Conservation (phyloP, 2,797 vertebrate genomes). For the Takifugu rubripes region DNA sequence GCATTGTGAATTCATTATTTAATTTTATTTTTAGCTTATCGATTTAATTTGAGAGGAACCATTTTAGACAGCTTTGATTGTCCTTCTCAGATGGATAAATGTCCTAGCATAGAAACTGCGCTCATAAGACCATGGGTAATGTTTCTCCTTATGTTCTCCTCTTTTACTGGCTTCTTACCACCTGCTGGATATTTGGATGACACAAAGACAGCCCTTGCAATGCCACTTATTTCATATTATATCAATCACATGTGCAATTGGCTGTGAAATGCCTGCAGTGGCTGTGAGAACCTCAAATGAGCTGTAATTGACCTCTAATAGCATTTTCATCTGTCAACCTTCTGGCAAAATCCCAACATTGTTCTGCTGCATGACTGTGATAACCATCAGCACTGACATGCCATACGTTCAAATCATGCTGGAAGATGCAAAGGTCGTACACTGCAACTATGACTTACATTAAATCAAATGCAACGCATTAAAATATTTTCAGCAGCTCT, state of each 20-base stretch:
- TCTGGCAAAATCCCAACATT: constrained; percentile 23
- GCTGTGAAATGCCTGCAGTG: constrained; percentile 64
- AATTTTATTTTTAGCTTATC: background rate
- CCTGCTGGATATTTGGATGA: constrained; percentile 9
- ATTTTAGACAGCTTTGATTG: background rate
- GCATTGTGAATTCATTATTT: background rate
- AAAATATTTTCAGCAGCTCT: too few species aligned
- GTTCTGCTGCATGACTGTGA: background rate
- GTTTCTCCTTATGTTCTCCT: constrained; percentile 10
- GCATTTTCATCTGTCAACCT: constrained; percentile 51
- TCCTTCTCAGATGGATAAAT: background rate
- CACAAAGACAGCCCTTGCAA: constrained; percentile 26
- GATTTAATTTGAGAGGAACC: background rate
- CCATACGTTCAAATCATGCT: constrained; percentile 6
- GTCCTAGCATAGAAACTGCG: background rate
- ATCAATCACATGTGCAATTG: constrained; percentile 66
- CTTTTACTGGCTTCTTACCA: background rate
- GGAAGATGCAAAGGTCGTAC: constrained; percentile 11
- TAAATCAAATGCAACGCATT: too few species aligned
- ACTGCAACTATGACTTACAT: too few species aligned
- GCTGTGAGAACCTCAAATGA: constrained; percentile 56
- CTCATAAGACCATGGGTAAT: constrained; percentile 6
- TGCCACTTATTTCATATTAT: constrained; percentile 63
- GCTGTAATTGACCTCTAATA: constrained; percentile 66
- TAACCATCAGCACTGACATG: background rate